These are phyloP conservation scores for Antechinus stuartii DNA, from an alignment of 2,113 vertebrate species.

Conservation along the genomic window DNA sequence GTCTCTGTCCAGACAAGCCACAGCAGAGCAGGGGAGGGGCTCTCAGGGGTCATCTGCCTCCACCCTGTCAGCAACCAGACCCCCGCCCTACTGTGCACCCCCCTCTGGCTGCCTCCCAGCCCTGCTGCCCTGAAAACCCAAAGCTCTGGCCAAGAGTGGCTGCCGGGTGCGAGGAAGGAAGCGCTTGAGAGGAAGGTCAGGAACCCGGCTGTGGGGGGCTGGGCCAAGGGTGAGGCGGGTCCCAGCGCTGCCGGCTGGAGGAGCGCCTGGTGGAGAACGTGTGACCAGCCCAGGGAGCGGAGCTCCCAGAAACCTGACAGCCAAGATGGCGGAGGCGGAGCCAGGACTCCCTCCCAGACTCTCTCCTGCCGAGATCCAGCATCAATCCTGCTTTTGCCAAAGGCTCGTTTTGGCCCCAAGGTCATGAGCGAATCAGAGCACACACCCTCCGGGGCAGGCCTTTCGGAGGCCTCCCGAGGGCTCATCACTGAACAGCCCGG, in stretches of 20 bases:
- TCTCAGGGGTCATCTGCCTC: no score
- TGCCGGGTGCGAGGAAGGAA: neutral
- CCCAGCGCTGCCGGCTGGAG: neutral
- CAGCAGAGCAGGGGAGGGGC: no score
- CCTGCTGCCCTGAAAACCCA: neutral
- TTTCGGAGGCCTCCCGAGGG: no score
- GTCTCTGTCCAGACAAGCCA: no score
- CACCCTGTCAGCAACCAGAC: neutral
- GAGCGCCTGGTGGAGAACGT: neutral
- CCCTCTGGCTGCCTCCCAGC: neutral
- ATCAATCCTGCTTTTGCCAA: neutral
- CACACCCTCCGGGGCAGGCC: neutral
- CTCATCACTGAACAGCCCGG: no score
- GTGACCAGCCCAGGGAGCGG: neutral
- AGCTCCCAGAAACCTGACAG: neutral
- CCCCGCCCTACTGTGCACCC: neutral
- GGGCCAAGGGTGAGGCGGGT: neutral
- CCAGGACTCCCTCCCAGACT: neutral
- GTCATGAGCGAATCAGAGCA: neutral
- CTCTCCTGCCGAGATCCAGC: no score
- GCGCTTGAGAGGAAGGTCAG: no score
- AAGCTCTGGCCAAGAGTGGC: neutral
- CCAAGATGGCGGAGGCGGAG: no score
- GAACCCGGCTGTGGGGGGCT: neutral
- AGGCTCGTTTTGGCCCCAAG: neutral